Evolutionary conservation across 1,140 invertebrate genomes (phyloP).

Genomic region (Pachyrhynchus sulphureomaculatus): DNA sequence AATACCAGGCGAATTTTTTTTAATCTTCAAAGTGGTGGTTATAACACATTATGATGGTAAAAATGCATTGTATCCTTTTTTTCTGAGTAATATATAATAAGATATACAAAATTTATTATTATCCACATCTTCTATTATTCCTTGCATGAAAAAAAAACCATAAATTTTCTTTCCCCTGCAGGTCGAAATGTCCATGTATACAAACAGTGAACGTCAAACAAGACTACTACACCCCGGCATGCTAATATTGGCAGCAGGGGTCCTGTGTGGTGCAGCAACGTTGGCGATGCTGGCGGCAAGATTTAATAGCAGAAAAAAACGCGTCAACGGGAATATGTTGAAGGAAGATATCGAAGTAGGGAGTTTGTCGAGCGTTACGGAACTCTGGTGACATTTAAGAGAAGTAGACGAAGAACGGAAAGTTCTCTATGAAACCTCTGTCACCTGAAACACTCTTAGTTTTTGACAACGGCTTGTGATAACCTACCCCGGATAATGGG

Average conservation of each 20-base stretch:
- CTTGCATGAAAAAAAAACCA: conserved; percentile 4
- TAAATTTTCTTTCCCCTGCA: conserved; percentile 7
- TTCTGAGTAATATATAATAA: too few species aligned
- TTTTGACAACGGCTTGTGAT: conserved; percentile 35
- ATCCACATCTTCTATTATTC: not conserved
- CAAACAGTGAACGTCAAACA: conserved; percentile 35
- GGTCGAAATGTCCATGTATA: conserved; percentile 44
- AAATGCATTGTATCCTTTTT: too few species aligned
- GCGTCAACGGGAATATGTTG: conserved; percentile 48
- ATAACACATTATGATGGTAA: too few species aligned
- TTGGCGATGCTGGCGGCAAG: conserved; percentile 48
- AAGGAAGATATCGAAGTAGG: conserved; percentile 68
- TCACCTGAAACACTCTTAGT: conserved; percentile 18
- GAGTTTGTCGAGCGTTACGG: conserved; percentile 63
- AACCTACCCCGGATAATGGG: conserved; percentile 8
- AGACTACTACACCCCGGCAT: conserved; percentile 54
- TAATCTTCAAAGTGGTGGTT: too few species aligned
- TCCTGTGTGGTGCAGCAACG: conserved; percentile 32
- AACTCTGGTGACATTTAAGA: conserved; percentile 69
- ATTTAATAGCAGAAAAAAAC: conserved; percentile 36
- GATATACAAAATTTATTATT: too few species aligned
- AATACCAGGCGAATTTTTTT: too few species aligned
- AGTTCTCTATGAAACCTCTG: conserved; percentile 57
- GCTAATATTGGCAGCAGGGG: conserved; percentile 51
- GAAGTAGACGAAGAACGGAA: conserved; percentile 57